These are phyloP conservation scores for Pterocles gutturalis DNA, from an alignment of 2,113 vertebrate genomes.

Conservation along the genomic window DNA sequence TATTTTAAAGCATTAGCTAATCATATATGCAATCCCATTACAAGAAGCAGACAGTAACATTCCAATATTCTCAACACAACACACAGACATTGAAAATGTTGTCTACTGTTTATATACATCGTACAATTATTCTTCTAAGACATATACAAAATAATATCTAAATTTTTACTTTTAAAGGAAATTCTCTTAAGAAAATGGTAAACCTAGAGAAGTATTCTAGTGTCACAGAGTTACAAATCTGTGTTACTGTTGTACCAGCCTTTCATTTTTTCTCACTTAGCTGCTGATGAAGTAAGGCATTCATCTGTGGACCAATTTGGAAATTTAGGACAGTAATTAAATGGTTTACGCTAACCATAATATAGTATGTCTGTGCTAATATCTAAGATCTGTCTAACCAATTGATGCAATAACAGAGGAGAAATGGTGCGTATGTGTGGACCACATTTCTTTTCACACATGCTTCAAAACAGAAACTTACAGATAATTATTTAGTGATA, in stretches of 20 bases:
- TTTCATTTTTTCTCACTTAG: neutral
- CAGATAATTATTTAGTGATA: neutral
- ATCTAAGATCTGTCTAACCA: neutral
- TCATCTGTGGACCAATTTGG: neutral
- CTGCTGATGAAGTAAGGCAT: neutral
- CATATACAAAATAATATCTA: neutral
- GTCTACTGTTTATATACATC: neutral
- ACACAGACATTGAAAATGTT: neutral
- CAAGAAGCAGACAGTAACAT: neutral
- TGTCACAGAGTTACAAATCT: neutral
- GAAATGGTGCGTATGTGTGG: neutral
- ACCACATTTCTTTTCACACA: neutral
- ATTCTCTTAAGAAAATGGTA: neutral
- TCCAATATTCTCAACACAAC: neutral
- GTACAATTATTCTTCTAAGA: neutral
- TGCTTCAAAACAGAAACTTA: neutral
- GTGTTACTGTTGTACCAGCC: neutral
- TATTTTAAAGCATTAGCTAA: constrained; percentile 45
- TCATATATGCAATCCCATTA: constrained; percentile 47
- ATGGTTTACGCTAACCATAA: neutral
- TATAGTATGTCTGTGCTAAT: neutral
- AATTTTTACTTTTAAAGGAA: neutral
- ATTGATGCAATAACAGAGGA: neutral
- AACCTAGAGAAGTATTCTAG: neutral
- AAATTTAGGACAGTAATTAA: constrained; percentile 29